phyloP scores from a whole-genome alignment of 2,797 vertebrate genomes.

The Mus caroli region DNA sequence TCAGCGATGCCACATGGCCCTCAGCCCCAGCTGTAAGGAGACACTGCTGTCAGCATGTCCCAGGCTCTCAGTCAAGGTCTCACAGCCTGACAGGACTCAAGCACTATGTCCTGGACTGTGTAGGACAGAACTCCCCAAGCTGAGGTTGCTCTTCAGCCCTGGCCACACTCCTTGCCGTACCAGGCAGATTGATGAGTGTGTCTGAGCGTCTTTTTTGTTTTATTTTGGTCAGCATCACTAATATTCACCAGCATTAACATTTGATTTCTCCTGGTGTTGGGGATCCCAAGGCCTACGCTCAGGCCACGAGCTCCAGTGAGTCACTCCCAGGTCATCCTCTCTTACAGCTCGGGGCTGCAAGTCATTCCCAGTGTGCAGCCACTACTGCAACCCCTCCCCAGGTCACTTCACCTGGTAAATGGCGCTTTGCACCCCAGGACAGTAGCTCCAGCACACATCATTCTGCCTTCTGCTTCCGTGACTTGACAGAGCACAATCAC shows the following conservation, averaged over 20 bases:
- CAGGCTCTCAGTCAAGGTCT: background rate
- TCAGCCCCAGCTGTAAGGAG: background rate
- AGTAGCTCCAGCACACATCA: background rate
- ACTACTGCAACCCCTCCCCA: too few species aligned
- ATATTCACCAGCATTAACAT: too few species aligned
- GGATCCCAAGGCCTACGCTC: background rate
- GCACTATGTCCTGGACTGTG: background rate
- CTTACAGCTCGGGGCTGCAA: background rate
- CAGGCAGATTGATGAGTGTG: too few species aligned
- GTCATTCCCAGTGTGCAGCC: too few species aligned
- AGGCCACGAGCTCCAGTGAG: background rate
- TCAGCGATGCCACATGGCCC: background rate
- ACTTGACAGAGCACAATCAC: background rate
- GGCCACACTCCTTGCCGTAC: too few species aligned
- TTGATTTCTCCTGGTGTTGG: too few species aligned
- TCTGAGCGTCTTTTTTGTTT: background rate
- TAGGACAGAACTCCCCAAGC: background rate
- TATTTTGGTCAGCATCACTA: background rate
- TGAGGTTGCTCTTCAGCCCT: fast-evolving
- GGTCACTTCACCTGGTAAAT: background rate
- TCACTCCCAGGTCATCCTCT: background rate
- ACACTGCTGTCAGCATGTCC: background rate
- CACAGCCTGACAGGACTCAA: background rate
- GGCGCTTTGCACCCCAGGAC: background rate
- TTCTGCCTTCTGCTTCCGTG: background rate